These are phyloP conservation scores for Diaphora mendica DNA, from an alignment of 2,888 invertebrate genomes.

Conservation along the genomic window DNA sequence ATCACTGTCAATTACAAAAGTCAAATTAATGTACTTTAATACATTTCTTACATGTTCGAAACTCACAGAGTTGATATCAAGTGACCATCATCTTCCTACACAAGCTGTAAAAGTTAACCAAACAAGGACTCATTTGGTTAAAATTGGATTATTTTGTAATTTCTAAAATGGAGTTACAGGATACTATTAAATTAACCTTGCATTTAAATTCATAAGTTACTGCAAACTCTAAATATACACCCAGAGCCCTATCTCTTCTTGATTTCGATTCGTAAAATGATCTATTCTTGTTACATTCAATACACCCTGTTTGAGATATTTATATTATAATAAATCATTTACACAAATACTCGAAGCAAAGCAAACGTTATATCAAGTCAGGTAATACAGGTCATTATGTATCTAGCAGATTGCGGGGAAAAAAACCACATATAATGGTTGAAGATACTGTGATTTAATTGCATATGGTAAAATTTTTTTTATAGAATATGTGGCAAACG, in stretches of 20 bases:
- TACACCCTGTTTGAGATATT: too few relatives aligned
- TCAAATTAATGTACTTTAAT: not conserved
- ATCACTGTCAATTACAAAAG: not conserved
- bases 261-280: not conserved
- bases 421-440: too few relatives aligned
- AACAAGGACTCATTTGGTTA: too few relatives aligned
- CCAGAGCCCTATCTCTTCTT: not conserved
- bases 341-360: too few relatives aligned
- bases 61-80: not conserved
- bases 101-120: slow-evolving; percentile 2
- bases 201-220: not conserved
- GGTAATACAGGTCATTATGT: too few relatives aligned
- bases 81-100: not conserved
- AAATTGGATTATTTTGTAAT: not conserved
- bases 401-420: too few relatives aligned
- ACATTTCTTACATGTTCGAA: not conserved
- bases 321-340: too few relatives aligned
- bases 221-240: not conserved
- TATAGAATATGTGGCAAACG: too few relatives aligned
- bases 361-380: too few relatives aligned
- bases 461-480: too few relatives aligned
- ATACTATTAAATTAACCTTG: not conserved
- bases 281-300: too few relatives aligned
- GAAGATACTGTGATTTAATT: too few relatives aligned
- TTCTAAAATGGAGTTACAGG: not conserved